Evolutionary conservation across 2,888 invertebrate genomes (phyloP), one percentile per base, ranked within the genome.

Genomic region (Noctua fimbriata): DNA sequence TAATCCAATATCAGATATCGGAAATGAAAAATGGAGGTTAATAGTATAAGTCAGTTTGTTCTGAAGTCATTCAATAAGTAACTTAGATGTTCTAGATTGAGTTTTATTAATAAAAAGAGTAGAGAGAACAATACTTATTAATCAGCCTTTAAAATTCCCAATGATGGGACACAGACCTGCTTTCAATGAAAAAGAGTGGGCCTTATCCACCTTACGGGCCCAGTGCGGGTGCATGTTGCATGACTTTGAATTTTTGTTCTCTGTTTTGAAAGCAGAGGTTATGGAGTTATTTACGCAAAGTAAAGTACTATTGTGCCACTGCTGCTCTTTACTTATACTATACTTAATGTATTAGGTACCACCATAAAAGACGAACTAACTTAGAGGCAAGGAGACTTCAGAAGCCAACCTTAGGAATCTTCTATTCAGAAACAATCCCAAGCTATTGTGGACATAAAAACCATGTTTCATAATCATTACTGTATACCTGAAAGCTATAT

Each of bases 1-100:
- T 73, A n/a, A 49, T 36, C 72, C 18, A 74, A 74, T 49, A 49
- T n/a, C 36, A 21, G 49, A 49, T 21, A 49, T 41, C 10, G 73
- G 28, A 73, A 73, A 73, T 74, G 21, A 74, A 41, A 73, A 73
- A 73, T 73, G 21, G 36, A 49, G 14, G 14, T 36, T 49, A 21
- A 18, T 6, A 21, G 36, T 73, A 6, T 18, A 16, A 52, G 52
- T 52, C 52, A 52, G 32, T 47, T 44, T 28, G 16, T 28, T 72
- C 36, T 49, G 18, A 36, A 21, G 24, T 4, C 12, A 71, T 7
- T 36, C 21, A 16, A 60, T 28, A 28, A 60, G 16, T 28, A 60
- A 14, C 18, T 58, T 9, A 65, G 41, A 41, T 21, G 18, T 60
- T 60, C 28, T 60, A 60, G 28, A 28, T 28, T 58, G 6, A 16